These are phyloP conservation scores for Mirza zaza DNA, from an alignment of 2,113 vertebrate genomes.

Conservation along the genomic window DNA sequence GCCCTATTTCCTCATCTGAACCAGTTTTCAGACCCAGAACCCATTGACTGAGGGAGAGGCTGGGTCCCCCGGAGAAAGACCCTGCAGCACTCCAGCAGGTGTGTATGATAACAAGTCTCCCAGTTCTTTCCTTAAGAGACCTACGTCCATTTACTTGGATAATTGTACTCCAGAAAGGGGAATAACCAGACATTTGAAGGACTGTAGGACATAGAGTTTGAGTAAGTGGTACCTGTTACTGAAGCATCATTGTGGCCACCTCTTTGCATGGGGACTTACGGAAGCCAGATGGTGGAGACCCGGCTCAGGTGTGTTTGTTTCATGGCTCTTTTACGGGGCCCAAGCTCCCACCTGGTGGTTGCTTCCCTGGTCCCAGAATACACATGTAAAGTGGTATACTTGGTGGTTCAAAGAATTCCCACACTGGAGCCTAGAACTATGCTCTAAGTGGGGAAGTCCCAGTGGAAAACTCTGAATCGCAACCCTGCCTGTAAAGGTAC, in stretches of 20 bases:
- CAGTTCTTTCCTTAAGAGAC: neutral
- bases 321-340: neutral
- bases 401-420: neutral
- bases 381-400: neutral
- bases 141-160: neutral
- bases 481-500: neutral
- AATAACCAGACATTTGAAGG: neutral
- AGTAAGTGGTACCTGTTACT: neutral
- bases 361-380: neutral
- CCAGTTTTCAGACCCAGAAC: neutral
- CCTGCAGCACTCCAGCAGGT: neutral
- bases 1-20: neutral
- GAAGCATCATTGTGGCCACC: neutral
- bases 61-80: neutral
- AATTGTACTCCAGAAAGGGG: neutral
- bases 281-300: neutral
- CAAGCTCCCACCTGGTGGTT: neutral
- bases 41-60: neutral
- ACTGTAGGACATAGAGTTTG: neutral
- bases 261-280: neutral
- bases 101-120: neutral
- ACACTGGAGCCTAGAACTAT: neutral
- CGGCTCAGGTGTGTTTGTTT: neutral
- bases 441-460: neutral
- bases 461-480: neutral